Percentiles rank a stretch among this genome's conserved stretches.
Evolutionary conservation across 1,140 invertebrate species (phyloP).

Genomic region (Drosophila paulistorum): DNA sequence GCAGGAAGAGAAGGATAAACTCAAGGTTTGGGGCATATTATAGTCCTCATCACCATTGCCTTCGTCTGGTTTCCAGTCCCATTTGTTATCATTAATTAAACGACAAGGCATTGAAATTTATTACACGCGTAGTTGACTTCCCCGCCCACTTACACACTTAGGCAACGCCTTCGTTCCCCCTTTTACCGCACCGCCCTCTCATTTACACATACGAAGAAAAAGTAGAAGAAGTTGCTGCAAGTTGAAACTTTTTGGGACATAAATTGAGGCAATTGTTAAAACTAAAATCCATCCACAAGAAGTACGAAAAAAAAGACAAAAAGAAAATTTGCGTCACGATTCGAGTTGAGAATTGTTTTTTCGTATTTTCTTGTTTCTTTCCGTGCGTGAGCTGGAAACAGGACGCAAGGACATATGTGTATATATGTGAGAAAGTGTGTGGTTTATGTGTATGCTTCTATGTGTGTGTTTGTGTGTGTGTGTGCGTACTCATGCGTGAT

Average conservation of each 20-base stretch:
- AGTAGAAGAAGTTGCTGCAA: slow-evolving; percentile 53
- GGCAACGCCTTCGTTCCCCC: background rate
- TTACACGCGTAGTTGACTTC: slow-evolving; percentile 74
- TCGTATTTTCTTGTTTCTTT: slow-evolving; percentile 22
- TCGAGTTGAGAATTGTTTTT: slow-evolving; percentile 75
- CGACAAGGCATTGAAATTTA: slow-evolving; percentile 81
- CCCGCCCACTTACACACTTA: background rate
- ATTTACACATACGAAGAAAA: slow-evolving; percentile 17
- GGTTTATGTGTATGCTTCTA: slow-evolving; percentile 22
- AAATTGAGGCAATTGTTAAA: slow-evolving; percentile 82
- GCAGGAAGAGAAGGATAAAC: background rate
- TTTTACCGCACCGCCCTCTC: background rate
- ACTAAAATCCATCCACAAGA: slow-evolving; percentile 74
- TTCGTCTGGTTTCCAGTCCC: slow-evolving; percentile 35
- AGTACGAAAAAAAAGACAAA: slow-evolving; percentile 52
- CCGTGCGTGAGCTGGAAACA: slow-evolving; percentile 11
- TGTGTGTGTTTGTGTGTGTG: slow-evolving; percentile 1
- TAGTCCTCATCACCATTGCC: slow-evolving; percentile 21
- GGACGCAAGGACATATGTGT: slow-evolving; percentile 3
- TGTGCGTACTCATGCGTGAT: slow-evolving; percentile 79
- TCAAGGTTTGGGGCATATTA: slow-evolving; percentile 1
- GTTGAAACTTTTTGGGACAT: slow-evolving; percentile 70
- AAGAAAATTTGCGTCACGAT: slow-evolving; percentile 74
- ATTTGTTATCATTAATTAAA: slow-evolving; percentile 82
- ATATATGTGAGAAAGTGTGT: slow-evolving; percentile 13